These are phyloP conservation scores for Phaonia tiefii DNA, from an alignment of 2,888 invertebrate genomes.

Conservation along the genomic window DNA sequence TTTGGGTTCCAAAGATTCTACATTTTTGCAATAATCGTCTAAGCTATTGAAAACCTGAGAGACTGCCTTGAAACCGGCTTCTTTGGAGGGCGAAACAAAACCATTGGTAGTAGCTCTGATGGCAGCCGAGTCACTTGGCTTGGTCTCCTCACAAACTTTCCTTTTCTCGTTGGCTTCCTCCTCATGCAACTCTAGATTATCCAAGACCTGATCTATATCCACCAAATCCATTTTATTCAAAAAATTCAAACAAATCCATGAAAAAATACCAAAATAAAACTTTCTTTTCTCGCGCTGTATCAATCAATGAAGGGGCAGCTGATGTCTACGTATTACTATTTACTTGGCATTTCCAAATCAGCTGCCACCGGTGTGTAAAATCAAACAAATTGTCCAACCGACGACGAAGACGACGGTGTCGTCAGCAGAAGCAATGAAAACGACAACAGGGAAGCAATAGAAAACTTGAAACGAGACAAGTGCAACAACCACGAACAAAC, in stretches of 20 bases:
- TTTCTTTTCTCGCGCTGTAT: neutral
- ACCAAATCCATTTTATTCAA: conserved; percentile 81
- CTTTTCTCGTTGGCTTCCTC: conserved; percentile 81
- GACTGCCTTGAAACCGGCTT: conserved; percentile 81
- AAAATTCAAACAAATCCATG: neutral
- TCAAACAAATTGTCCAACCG: neutral
- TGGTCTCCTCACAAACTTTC: conserved; percentile 36
- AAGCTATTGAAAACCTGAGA: conserved; percentile 85
- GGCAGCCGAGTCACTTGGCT: conserved; percentile 22
- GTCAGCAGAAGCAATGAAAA: conserved; percentile 12
- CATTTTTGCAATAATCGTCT: conserved; percentile 82
- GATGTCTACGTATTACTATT: conserved; percentile 5
- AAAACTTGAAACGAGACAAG: conserved; percentile 34
- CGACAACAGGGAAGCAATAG: conserved; percentile 6
- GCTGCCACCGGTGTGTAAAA: conserved; percentile 28
- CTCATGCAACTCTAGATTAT: conserved; percentile 91
- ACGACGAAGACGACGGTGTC: neutral
- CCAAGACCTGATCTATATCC: conserved; percentile 91
- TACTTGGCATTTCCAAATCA: conserved; percentile 43
- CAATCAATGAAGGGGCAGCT: conserved; percentile 1
- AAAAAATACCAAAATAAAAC: neutral
- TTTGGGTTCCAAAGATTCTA: conserved; percentile 73
- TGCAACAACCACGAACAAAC: conserved; percentile 36
- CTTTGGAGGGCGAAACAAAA: conserved; percentile 72
- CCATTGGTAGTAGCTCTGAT: conserved; percentile 45